A percentile compares a stretch with the other conserved stretches of the same genome.
Evolutionary conservation across 2,888 invertebrate genomes (phyloP).

Genomic region (Dyspetes luteomarginatus): DNA sequence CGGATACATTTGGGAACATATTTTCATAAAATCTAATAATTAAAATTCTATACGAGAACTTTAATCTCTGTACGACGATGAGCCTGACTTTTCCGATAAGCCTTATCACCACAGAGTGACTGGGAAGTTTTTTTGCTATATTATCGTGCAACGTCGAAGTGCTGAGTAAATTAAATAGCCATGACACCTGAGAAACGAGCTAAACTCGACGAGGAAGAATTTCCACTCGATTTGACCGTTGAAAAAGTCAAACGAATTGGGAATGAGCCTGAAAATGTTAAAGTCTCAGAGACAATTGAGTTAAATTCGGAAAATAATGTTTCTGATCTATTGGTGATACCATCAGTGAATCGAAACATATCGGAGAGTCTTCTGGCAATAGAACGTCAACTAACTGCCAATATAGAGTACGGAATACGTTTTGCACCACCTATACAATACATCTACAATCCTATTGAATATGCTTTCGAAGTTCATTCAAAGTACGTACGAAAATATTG

Average conservation of each 20-base stretch:
- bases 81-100: too few species aligned
- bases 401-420: constrained; percentile 71
- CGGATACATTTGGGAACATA: too few species aligned
- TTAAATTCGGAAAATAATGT: not conserved
- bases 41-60: too few species aligned
- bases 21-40: too few species aligned
- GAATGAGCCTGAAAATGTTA: not conserved
- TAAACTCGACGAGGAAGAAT: constrained; percentile 70
- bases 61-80: too few species aligned
- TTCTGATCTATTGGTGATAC: not conserved
- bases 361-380: constrained; percentile 73
- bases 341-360: constrained; percentile 44
- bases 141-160: too few species aligned
- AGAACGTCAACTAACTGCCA: constrained; percentile 72
- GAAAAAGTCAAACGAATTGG: constrained; percentile 59
- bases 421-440: constrained; percentile 85
- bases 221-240: constrained; percentile 72
- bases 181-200: constrained; percentile 70
- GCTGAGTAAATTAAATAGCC: too few species aligned
- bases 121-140: too few species aligned
- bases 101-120: too few species aligned
- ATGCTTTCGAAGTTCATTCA: constrained; percentile 91
- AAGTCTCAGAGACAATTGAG: not conserved
- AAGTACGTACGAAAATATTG: constrained; percentile 90
- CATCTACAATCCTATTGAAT: constrained; percentile 94